Conservation (phyloP, 2,113 vertebrate species). For the Psilopsiagon aymara region DNA sequence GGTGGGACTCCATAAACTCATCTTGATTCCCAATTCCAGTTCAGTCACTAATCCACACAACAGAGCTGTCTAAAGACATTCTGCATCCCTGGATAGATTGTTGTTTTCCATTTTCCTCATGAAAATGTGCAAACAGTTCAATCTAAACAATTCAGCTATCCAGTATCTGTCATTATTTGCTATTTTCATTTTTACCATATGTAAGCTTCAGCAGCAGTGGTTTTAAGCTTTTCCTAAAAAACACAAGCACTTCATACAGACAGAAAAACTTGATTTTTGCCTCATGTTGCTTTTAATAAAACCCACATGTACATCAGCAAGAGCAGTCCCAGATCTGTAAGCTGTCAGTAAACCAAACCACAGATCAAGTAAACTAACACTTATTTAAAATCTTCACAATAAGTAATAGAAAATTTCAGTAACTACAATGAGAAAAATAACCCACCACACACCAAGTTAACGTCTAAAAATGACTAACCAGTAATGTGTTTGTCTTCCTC, state of each 20-base stretch:
- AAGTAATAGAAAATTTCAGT: background rate
- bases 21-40: background rate
- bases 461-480: constrained; percentile 27
- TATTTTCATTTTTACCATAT: background rate
- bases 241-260: background rate
- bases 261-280: background rate
- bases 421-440: background rate
- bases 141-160: background rate
- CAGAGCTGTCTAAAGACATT: background rate
- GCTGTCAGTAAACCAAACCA: background rate
- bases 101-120: background rate
- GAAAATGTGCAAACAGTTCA: background rate
- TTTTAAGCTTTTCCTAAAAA: background rate
- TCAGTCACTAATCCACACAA: background rate
- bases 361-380: background rate
- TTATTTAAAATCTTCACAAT: background rate
- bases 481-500: background rate
- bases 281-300: background rate
- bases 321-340: background rate
- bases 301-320: background rate
- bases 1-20: background rate
- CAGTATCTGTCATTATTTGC: background rate
- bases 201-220: background rate
- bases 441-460: background rate
- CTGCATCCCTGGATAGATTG: background rate